Evolutionary conservation across 1,140 invertebrate genomes (phyloP).

Genomic region (Zelostemma sp.): DNA sequence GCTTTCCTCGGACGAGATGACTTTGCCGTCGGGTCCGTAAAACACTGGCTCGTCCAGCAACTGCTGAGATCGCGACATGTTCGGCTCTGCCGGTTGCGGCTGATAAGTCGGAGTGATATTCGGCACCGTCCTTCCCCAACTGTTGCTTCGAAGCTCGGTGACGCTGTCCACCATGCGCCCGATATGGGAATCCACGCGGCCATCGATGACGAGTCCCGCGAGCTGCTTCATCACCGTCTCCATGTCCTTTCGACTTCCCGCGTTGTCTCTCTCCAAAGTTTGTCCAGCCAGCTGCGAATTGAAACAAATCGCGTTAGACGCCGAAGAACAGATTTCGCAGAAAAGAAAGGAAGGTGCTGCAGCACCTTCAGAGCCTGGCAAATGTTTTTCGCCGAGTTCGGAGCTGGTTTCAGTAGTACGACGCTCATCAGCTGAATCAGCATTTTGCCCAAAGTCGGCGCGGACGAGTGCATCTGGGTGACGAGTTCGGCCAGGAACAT

Average conservation of each 20-base stretch:
- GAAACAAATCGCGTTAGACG: slow-evolving; percentile 7
- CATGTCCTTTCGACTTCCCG: slow-evolving; percentile 58
- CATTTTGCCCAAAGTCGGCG: slow-evolving; percentile 58
- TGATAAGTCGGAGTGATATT: slow-evolving; percentile 41
- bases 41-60: slow-evolving; percentile 58
- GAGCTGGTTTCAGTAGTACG: slow-evolving; percentile 60
- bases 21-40: slow-evolving; percentile 66
- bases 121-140: slow-evolving; percentile 55
- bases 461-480: slow-evolving; percentile 60
- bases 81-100: slow-evolving; percentile 33
- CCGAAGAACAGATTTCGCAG: no score
- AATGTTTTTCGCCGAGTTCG: slow-evolving; percentile 66
- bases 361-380: slow-evolving; percentile 70
- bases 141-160: slow-evolving; percentile 58
- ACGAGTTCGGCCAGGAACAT: slow-evolving; percentile 66
- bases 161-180: slow-evolving; percentile 64
- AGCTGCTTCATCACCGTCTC: slow-evolving; percentile 64
- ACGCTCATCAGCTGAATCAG: slow-evolving; percentile 61
- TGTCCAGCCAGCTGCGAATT: slow-evolving; percentile 60
- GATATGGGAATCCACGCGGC: slow-evolving; percentile 57
- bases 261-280: slow-evolving; percentile 61
- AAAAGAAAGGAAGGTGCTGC: no score
- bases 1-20: slow-evolving; percentile 64
- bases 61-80: slow-evolving; percentile 31
- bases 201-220: slow-evolving; percentile 60